Evolutionary conservation across 2,888 invertebrate species (phyloP), one percentile per base, ranked within the genome.

Genomic region (Macrophya annulata): DNA sequence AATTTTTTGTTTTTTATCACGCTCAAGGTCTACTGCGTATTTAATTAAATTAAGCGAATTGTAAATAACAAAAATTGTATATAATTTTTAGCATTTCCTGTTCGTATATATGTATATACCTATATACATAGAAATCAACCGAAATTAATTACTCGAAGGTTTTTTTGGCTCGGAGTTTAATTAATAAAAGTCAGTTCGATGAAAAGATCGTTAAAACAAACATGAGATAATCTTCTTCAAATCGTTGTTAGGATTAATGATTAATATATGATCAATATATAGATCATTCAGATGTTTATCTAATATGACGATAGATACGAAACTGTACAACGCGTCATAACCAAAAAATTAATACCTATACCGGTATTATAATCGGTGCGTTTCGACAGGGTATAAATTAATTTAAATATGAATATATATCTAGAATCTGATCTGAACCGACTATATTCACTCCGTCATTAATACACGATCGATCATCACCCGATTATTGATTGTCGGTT

Each of bases 381-480:
- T 85, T 85, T 86, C 83, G 85, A 86, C 51, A 84, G 31, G 84
- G 81, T 85, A 79, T 87, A 87, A 87, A 88, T 90, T 90, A 90
- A 89, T 90, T 88, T 90, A 82, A 85, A 85, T 87, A 72, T 82
- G 68, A 83, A 83, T 83, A 68, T 77, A 51, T 37, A 31, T 9
- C 31, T 55, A 84, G 88, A 89, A 90, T 90, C 89, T 88, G 89
- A 91, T 90, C 89, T 89, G 87, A 87, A 87, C 87, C 87, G 86
- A 87, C 1, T 31, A 31, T 88, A 90, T 90, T 87, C 86, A 55
- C 84, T 85, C 81, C 86, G 87, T 89, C 89, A 89, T 91, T 90
- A 90, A 90, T 89, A 87, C 85, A 87, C 88, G 89, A 91, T 91
- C 87, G 86, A 91, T 91, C 90, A 91, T 88, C 87, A 72, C 17